Evolutionary conservation across 2,888 invertebrate species (phyloP), one percentile per base, ranked within the genome.

Genomic region (Cataglyphis rosenhaueri): DNA sequence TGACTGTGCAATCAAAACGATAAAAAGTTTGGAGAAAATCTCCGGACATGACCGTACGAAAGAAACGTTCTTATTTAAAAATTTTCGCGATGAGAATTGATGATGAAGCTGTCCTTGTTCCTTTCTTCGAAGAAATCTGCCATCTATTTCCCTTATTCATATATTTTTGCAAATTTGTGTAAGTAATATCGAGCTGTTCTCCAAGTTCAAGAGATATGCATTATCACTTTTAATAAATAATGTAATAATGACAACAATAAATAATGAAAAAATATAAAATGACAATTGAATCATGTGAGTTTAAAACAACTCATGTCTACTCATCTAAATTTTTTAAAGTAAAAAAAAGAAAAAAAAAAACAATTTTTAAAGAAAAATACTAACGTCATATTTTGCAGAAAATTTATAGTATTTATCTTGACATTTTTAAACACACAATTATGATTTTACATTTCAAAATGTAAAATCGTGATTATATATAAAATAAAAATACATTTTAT

Each of bases 1-100:
- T 68, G 68, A 35, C 44, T 78, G 48, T 35, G 59, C 59, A 68
- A 68, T 41, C 41, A 61, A 68, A 78, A 59, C 35, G 21, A 59
- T 55, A 48, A 68, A 78, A 68, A 48, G 8, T 2, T 64, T 35
- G 18, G 6, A 44, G 35, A n/a, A 32, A 68, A 68, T 78, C 32
- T 44, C 25, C 32, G 35, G 41, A 32, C 68, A 68, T 2, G 10
- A 21, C 3, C 4, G 18, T 18, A 64, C 18, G 15, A 61, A 61
- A 61, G 18, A 52, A n/a, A 52, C n/a, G 44, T 15, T 5, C 64
- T 48, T 52, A 64, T 21, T 18, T 64, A 62, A 48, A 74, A 75
- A 41, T 9, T 73, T 21, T 18, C 48, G 0, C 52, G 9, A 44
- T 52, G 0, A 59, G 25, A 52, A 55, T 55, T 10, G 15, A 25